Conservation (phyloP, 2,113 vertebrate genomes). For the Hemiscyllium ocellatum region DNA sequence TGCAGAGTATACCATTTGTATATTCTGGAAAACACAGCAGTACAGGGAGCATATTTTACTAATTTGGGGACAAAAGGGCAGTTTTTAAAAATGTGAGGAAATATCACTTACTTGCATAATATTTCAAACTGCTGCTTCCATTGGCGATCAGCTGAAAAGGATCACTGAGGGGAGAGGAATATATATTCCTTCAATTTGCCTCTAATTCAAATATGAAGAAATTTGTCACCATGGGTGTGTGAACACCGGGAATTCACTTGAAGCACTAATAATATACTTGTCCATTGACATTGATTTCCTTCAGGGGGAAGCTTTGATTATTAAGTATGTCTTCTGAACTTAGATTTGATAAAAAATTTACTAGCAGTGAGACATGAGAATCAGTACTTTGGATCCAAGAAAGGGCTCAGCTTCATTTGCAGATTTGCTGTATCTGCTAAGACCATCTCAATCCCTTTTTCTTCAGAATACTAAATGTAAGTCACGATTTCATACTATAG, state of each 20-base stretch:
- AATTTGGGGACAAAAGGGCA: background rate
- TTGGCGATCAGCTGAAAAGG: background rate
- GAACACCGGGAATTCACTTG: background rate
- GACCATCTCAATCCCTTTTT: background rate
- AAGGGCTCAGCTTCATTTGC: background rate
- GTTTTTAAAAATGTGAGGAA: background rate
- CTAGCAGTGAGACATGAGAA: background rate
- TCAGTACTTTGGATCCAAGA: background rate
- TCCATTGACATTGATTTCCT: background rate
- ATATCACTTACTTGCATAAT: background rate
- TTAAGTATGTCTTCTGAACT: background rate
- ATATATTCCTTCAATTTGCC: background rate
- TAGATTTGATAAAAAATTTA: background rate
- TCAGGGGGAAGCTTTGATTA: background rate
- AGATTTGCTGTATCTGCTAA: background rate
- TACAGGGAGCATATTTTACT: background rate
- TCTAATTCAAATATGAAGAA: background rate
- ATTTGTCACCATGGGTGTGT: background rate
- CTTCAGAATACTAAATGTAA: slow-evolving; percentile 1
- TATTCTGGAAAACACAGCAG: background rate
- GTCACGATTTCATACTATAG: background rate
- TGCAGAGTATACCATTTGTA: background rate
- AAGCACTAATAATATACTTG: background rate
- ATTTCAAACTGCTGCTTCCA: background rate
- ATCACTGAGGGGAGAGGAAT: background rate